A percentile compares a stretch with the other conserved stretches of the same genome.
These are phyloP conservation scores for Macrochelys suwanniensis DNA, from an alignment of 2,797 vertebrate genomes.

Conservation along the genomic window DNA sequence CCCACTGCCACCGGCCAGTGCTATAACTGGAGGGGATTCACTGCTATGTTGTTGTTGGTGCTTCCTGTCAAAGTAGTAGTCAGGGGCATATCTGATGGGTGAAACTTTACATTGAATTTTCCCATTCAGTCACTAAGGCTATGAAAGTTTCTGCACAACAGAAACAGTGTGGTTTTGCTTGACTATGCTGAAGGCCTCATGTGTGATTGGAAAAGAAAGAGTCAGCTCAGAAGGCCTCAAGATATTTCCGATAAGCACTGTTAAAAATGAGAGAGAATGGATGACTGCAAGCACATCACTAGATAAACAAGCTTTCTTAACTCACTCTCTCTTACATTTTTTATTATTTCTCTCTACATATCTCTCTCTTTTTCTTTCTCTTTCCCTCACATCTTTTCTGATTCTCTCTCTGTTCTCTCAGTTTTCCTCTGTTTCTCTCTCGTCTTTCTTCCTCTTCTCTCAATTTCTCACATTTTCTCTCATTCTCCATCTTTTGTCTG, in stretches of 20 bases:
- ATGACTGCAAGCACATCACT: not conserved
- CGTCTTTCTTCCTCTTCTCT: not conserved
- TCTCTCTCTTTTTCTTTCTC: not conserved
- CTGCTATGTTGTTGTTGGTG: not conserved
- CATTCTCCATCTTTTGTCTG: not conserved
- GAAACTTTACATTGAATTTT: not conserved
- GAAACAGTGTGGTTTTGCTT: not conserved
- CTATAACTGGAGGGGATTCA: not conserved
- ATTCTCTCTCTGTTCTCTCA: accelerated
- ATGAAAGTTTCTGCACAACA: not conserved
- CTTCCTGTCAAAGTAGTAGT: not conserved
- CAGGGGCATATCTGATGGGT: too few relatives aligned
- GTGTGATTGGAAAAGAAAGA: not conserved
- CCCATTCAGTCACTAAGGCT: not conserved
- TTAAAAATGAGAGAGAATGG: not conserved
- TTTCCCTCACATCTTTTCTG: not conserved
- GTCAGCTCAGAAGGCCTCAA: not conserved
- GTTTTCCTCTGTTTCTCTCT: not conserved
- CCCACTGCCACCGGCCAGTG: not conserved
- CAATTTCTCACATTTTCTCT: not conserved
- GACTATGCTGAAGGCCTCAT: not conserved
- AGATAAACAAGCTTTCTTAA: not conserved
- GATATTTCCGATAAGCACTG: not conserved
- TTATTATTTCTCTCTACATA: not conserved
- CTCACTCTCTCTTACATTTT: accelerated